Percentiles rank a stretch among this genome's conserved stretches.
These are phyloP conservation scores for Gallinago paraguaiae DNA, from an alignment of 2,113 vertebrate genomes.

Conservation along the genomic window DNA sequence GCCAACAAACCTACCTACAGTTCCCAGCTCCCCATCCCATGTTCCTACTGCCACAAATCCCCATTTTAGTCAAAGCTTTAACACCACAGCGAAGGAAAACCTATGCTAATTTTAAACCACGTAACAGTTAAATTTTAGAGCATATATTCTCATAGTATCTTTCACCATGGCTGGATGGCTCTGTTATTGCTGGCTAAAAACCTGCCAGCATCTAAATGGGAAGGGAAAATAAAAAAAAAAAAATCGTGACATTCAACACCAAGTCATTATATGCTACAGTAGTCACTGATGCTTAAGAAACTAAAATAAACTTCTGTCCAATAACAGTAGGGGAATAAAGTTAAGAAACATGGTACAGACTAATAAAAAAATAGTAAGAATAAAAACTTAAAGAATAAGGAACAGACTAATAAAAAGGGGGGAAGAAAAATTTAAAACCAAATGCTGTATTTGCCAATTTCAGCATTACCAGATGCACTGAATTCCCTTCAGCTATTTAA, in stretches of 20 bases:
- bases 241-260: neutral
- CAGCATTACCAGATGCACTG: conserved; percentile 29
- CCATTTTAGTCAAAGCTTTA: neutral
- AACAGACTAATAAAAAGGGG: neutral
- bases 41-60: neutral
- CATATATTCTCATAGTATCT: neutral
- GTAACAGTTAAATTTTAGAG: neutral
- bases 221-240: neutral
- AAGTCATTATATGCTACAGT: neutral
- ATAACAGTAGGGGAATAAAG: neutral
- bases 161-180: neutral
- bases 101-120: neutral
- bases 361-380: neutral
- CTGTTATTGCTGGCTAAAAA: neutral
- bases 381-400: neutral
- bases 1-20: conserved; percentile 21
- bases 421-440: neutral
- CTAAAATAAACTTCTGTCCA: neutral
- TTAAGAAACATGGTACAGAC: neutral
- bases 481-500: conserved; percentile 60
- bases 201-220: neutral
- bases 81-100: neutral
- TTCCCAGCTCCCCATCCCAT: neutral
- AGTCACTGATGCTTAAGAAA: neutral
- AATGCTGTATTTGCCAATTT: conserved; percentile 3